Evolutionary conservation across 2,113 vertebrate species (phyloP).

Genomic region (Acrocephalus kingi): DNA sequence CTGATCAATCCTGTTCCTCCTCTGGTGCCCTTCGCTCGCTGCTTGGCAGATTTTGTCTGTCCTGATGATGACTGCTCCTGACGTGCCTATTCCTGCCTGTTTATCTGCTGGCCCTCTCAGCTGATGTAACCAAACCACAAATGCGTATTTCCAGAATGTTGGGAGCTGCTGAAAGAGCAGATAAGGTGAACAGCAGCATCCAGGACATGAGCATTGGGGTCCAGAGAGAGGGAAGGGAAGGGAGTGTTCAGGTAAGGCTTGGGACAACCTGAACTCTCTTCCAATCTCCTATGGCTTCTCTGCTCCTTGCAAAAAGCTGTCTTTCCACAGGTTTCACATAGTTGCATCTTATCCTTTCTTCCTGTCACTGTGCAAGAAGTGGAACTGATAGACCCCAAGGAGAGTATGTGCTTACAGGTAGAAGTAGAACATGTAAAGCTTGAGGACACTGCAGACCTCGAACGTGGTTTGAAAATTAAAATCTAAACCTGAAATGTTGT

Average conservation of each 20-base stretch:
- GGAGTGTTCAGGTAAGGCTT: neutral
- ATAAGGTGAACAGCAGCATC: neutral
- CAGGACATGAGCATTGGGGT: neutral
- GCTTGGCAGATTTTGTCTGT: neutral
- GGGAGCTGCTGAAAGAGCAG: constrained; percentile 2
- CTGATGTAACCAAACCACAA: neutral
- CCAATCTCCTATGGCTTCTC: neutral
- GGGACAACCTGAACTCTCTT: neutral
- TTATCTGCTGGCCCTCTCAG: constrained; percentile 9
- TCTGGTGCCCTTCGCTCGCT: rapidly evolving
- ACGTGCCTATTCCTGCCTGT: constrained; percentile 3
- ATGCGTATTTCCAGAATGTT: neutral
- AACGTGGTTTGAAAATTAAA: neutral
- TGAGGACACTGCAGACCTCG: neutral
- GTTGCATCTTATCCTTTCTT: neutral
- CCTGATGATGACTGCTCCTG: neutral
- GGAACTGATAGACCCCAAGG: neutral
- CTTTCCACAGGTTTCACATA: neutral
- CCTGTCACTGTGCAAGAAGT: neutral
- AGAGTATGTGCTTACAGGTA: neutral
- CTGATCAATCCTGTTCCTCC: neutral
- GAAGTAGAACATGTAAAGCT: neutral
- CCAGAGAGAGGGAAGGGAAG: neutral
- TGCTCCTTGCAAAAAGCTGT: neutral
- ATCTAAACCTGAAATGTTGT: neutral